phyloP scores from a whole-genome alignment of 2,113 vertebrate species.

The Globicephala melas region DNA sequence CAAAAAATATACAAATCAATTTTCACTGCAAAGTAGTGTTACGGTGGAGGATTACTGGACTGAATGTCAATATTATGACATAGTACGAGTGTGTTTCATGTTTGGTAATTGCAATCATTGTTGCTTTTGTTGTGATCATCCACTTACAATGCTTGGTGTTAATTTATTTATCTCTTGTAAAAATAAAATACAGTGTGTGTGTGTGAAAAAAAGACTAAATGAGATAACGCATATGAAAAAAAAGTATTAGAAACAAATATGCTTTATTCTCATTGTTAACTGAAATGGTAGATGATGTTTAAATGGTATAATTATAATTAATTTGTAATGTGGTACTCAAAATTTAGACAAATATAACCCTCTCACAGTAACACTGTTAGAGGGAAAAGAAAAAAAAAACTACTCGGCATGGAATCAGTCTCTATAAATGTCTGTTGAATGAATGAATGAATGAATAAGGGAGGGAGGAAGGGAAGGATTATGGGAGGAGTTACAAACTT shows the following conservation, averaged over 20 bases:
- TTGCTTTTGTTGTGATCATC: too few species aligned
- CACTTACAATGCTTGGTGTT: too few species aligned
- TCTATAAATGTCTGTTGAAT: background rate
- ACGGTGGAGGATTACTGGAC: too few species aligned
- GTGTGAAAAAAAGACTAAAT: too few species aligned
- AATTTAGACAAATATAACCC: background rate
- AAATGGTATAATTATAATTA: background rate
- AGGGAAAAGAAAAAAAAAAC: background rate
- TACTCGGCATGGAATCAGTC: background rate
- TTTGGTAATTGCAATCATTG: too few species aligned
- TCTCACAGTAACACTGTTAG: background rate
- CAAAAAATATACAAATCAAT: too few species aligned
- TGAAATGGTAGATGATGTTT: background rate
- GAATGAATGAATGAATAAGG: background rate
- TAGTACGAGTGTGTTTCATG: too few species aligned
- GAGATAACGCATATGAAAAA: background rate
- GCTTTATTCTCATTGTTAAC: slow-evolving; percentile 1
- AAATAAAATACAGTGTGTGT: too few species aligned
- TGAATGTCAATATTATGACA: too few species aligned
- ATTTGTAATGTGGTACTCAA: background rate
- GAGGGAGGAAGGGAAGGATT: background rate
- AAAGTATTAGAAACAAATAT: background rate
- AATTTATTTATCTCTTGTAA: too few species aligned
- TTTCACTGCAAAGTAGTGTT: too few species aligned
- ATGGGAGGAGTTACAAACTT: background rate